Percentiles rank a stretch among this genome's conserved stretches.
Evolutionary conservation across 1,140 invertebrate genomes (phyloP).

Genomic region (fruit fly (Drosophila melanogaster)): Release_6_plus_ISO1_MT NT_033777.3:10494001-10494500

Average conservation of each 20-base stretch:
- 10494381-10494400: background rate
- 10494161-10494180: constrained; percentile 77
- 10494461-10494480: constrained; percentile 57
- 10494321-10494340: too few species aligned
- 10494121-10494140: constrained; percentile 84
- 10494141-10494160: constrained; percentile 85
- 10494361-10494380: too few species aligned
- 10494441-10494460: constrained; percentile 21
- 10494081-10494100: constrained; percentile 85
- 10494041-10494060: constrained; percentile 46
- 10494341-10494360: too few species aligned
- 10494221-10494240: constrained; percentile 18
- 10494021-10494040: constrained; percentile 68
- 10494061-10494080: constrained; percentile 84
- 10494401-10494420: constrained; percentile 4
- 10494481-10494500: constrained; percentile 59
- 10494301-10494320: too few species aligned
- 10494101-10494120: constrained; percentile 71
- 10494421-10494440: constrained; percentile 1
- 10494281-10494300: too few species aligned
- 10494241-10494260: background rate
- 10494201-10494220: constrained; percentile 21
- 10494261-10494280: too few species aligned
- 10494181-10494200: constrained; percentile 34
- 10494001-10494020: constrained; percentile 68